Conservation (phyloP, 2,888 invertebrate genomes). For the Oligia strigilis region DNA sequence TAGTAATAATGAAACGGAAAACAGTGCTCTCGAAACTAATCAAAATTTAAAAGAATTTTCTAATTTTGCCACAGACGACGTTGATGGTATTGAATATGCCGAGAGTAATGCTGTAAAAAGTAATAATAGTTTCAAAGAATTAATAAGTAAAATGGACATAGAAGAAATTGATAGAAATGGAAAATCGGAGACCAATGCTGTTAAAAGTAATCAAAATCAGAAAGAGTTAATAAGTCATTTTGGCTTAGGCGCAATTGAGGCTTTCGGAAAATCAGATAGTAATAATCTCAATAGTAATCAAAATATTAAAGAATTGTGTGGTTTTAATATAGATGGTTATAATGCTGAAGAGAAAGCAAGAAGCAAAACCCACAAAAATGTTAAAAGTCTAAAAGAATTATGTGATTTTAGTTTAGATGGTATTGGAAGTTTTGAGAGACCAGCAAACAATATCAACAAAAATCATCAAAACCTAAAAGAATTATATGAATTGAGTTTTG, state of each 20-base stretch:
- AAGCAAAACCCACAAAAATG: background rate
- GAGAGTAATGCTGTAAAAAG: background rate
- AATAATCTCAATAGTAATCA: background rate
- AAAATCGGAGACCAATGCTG: background rate
- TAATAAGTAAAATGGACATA: background rate
- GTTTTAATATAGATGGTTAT: constrained; percentile 12
- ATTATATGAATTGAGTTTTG: constrained; percentile 37
- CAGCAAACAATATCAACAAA: constrained; percentile 11
- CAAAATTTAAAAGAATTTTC: constrained; percentile 24
- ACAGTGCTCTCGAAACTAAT: background rate
- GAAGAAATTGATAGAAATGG: constrained; percentile 8
- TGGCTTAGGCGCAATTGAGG: background rate
- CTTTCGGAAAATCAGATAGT: constrained; percentile 11
- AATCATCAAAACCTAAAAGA: constrained; percentile 18
- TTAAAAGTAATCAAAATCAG: background rate
- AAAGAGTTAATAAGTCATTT: constrained; percentile 16
- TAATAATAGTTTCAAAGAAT: constrained; percentile 24
- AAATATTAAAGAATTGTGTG: constrained; percentile 25
- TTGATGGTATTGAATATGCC: constrained; percentile 24
- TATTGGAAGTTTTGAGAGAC: constrained; percentile 18
- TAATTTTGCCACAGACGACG: constrained; percentile 14
- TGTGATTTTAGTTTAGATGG: constrained; percentile 44
- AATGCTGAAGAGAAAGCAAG: constrained; percentile 3
- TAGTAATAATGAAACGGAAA: constrained; percentile 2
- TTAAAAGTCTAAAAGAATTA: constrained; percentile 32